Evolutionary conservation across 2,888 invertebrate genomes (phyloP), one percentile per base, ranked within the genome.

Genomic region (Argyresthia albistria): DNA sequence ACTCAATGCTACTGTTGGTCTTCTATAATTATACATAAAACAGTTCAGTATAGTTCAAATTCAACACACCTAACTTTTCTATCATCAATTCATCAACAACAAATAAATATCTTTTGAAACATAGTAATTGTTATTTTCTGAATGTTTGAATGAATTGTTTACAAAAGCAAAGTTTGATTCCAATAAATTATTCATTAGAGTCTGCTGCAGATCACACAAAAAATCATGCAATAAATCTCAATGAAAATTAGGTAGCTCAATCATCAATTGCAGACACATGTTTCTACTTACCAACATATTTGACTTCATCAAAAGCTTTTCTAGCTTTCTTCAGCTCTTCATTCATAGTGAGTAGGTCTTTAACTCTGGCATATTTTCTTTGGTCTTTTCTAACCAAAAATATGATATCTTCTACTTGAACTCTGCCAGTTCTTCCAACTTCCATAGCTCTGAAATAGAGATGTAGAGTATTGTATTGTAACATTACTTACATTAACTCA

Each of bases 301-400:
- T 97, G 58, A 96, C 96, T 91, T 98, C 99, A 88, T 99, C 99
- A 86, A 99, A 99, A 57, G 99, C 99, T 88, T 99, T 99, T 63
- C 99, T 91, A 11, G 99, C 99, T 81, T 97, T 96, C 84, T 99
- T 98, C 50, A 99, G 87, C 82, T 99, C 99, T 82, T 99, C 99
- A 80, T 98, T 99, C 98, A 99, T 98, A 46, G 96, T 96, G 0
- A 99, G 86, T 39, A 99, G 88, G 80, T 98, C 98, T 88, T 98
- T 98, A 0, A 99, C 98, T 64, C 99, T 90, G 1, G 98, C 97
- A 88, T 97, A 99, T 79, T 99, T 99, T 59, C 98, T 91, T 39
- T 93, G 91, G 84, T 99, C 99, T 86, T 99, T 98, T 43, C 99
- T 90, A 0, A 99, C 98, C 67, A 97, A 81, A 70, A 93, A 99